A percentile compares a stretch with the other conserved stretches of the same genome.
These are phyloP conservation scores for Tauraco erythrolophus DNA, from an alignment of 2,113 vertebrate genomes.

Conservation along the genomic window DNA sequence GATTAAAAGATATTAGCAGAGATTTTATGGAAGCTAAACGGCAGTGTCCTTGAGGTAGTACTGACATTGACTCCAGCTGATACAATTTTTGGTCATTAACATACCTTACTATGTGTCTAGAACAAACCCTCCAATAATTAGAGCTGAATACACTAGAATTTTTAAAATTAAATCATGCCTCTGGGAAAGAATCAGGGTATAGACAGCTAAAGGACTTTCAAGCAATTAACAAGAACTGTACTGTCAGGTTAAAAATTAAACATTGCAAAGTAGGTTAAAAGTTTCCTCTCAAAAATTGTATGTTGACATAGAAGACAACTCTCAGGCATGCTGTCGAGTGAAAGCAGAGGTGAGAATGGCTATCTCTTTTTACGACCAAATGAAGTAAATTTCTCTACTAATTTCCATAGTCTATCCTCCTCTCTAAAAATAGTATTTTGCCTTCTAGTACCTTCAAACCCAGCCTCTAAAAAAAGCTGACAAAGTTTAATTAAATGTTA, in stretches of 20 bases:
- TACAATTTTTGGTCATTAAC: conserved; percentile 67
- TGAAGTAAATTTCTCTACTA: background rate
- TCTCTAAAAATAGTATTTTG: too few relatives aligned
- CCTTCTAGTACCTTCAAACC: too few relatives aligned
- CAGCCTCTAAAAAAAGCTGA: background rate
- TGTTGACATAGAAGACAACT: background rate
- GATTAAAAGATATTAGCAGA: conserved; percentile 46
- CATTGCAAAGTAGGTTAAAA: conserved; percentile 78
- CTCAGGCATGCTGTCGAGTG: background rate
- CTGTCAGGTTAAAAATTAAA: conserved; percentile 77
- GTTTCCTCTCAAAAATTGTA: conserved; percentile 45
- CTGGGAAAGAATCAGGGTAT: conserved; percentile 76
- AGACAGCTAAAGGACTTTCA: conserved; percentile 78
- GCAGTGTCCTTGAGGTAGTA: conserved; percentile 30
- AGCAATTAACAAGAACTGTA: conserved; percentile 76
- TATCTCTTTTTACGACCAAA: background rate
- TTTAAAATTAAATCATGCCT: conserved; percentile 83
- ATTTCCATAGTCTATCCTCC: too few relatives aligned
- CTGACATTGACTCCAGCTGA: conserved; percentile 64
- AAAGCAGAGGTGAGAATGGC: background rate
- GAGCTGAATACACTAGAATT: conserved; percentile 70
- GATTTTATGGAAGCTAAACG: conserved; percentile 32
- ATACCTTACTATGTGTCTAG: conserved; percentile 70
- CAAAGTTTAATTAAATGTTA: background rate
- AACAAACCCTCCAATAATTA: conserved; percentile 77